Evolutionary conservation across 2,113 vertebrate species (phyloP).

Genomic region (Tauraco erythrolophus): DNA sequence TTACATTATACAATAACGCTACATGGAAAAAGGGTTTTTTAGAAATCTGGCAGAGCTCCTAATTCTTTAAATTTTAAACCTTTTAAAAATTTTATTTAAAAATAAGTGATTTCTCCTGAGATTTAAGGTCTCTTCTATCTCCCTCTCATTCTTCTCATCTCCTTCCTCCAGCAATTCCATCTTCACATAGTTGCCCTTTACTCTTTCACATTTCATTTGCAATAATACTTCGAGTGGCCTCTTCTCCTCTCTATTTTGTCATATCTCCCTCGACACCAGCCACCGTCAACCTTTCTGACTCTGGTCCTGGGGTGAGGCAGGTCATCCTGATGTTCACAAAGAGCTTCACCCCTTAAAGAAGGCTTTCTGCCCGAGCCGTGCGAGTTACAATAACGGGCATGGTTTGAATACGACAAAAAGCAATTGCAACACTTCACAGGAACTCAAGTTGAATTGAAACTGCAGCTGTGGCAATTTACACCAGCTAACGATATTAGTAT

Average conservation of each 20-base stretch:
- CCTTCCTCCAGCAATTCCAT: neutral
- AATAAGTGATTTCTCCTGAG: neutral
- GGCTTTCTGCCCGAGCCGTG: neutral
- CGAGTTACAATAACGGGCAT: neutral
- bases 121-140: neutral
- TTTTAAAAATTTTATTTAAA: neutral
- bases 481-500: neutral
- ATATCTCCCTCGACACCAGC: neutral
- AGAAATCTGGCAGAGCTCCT: neutral
- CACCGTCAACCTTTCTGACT: neutral
- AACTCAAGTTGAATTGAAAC: neutral
- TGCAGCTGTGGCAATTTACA: constrained; percentile 3
- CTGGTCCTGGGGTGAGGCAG: accelerated
- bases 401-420: neutral
- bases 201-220: neutral
- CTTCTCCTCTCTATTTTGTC: neutral
- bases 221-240: neutral
- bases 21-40: neutral
- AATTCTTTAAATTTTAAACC: neutral
- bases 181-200: neutral
- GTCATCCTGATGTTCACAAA: neutral
- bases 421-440: neutral
- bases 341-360: neutral
- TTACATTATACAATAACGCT: neutral
- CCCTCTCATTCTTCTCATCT: neutral